Conservation (phyloP, 2,888 invertebrate genomes). For the Meghimatium bilineatum region DNA sequence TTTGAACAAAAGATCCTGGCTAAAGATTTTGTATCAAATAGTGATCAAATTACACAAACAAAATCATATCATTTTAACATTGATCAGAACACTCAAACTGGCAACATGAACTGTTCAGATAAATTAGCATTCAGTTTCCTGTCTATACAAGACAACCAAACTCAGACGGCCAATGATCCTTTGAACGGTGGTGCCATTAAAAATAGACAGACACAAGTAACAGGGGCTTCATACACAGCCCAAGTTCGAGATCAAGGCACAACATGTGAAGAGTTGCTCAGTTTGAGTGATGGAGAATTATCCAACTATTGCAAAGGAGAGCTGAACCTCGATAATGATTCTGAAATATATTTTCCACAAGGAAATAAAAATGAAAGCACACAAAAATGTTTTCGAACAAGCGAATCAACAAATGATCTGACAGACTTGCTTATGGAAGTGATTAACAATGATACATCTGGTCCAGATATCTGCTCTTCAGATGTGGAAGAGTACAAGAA, state of each 20-base stretch:
- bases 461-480: not conserved
- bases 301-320: not conserved
- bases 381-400: not conserved
- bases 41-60: constrained; percentile 26
- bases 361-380: not conserved
- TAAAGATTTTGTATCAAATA: not conserved
- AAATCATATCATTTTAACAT: constrained; percentile 10
- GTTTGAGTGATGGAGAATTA: not conserved
- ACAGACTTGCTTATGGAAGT: constrained; percentile 32
- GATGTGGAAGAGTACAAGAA: not conserved
- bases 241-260: constrained; percentile 24
- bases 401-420: constrained; percentile 16
- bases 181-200: constrained; percentile 5
- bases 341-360: not conserved
- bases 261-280: constrained; percentile 13
- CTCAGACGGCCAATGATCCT: constrained; percentile 16
- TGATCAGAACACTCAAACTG: constrained; percentile 39
- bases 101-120: not conserved
- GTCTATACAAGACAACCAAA: constrained; percentile 34
- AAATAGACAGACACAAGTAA: constrained; percentile 2
- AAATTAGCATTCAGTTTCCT: not conserved
- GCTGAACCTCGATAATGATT: constrained; percentile 5
- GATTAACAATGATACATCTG: not conserved
- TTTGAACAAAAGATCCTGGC: not conserved
- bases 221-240: not conserved